Evolutionary conservation across 2,797 vertebrate species (phyloP).

Genomic region (Squalus acanthias): DNA sequence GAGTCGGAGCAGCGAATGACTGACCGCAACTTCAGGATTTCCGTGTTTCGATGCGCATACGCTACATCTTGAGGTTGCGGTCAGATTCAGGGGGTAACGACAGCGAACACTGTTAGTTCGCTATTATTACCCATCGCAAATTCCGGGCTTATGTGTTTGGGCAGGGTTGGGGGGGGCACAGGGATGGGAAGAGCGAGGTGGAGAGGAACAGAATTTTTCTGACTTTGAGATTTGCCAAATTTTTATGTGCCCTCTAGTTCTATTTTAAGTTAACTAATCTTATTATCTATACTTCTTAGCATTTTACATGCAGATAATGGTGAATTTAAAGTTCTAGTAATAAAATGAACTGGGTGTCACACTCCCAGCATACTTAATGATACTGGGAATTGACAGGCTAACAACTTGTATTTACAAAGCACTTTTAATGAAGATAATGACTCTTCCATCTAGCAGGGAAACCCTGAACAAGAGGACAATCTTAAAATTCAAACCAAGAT

Average conservation of each 20-base stretch:
- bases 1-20: too few species aligned
- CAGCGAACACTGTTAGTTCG: too few species aligned
- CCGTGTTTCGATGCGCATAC: too few species aligned
- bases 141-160: too few species aligned
- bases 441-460: not conserved
- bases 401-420: not conserved
- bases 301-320: not conserved
- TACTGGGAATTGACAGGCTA: not conserved
- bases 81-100: too few species aligned
- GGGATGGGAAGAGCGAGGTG: not conserved
- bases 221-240: not conserved
- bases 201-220: not conserved
- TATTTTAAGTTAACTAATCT: not conserved
- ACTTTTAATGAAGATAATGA: not conserved
- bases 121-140: too few species aligned
- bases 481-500: not conserved
- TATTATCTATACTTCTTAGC: not conserved
- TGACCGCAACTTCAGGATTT: too few species aligned
- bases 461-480: not conserved
- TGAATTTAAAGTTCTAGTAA: not conserved
- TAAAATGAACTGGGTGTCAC: not conserved
- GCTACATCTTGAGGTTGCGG: too few species aligned
- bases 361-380: not conserved
- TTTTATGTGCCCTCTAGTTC: not conserved
- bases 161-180: too few species aligned